Percentiles rank a stretch among this genome's conserved stretches.
phyloP scores from a whole-genome alignment of 2,113 vertebrate genomes.

The Cynocephalus volans region DNA sequence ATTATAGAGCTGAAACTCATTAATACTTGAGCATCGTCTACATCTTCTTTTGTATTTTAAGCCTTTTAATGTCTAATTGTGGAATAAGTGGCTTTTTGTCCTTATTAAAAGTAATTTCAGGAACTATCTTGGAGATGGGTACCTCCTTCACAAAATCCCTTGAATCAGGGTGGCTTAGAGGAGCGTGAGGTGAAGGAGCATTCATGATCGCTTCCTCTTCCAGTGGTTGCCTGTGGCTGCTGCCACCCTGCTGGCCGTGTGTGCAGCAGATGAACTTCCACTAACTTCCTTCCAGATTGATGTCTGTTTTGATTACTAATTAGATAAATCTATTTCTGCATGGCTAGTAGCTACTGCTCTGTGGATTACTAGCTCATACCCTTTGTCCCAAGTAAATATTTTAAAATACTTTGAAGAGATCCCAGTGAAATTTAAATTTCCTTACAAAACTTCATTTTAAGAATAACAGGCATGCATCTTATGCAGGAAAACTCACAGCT shows the following conservation, averaged over 20 bases:
- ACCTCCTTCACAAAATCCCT: neutral
- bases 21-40: neutral
- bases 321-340: neutral
- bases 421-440: constrained; percentile 28
- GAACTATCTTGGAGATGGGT: neutral
- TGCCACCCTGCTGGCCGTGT: neutral
- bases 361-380: neutral
- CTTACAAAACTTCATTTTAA: constrained; percentile 23
- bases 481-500: neutral
- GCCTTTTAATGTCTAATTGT: constrained; percentile 31
- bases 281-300: neutral
- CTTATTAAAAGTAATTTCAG: constrained; percentile 18
- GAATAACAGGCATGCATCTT: neutral
- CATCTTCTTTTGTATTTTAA: neutral
- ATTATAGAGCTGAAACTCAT: neutral
- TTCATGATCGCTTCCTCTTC: neutral
- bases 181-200: neutral
- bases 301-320: constrained; percentile 31
- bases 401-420: constrained; percentile 28
- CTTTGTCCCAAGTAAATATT: constrained; percentile 34
- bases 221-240: neutral
- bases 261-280: neutral
- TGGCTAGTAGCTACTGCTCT: neutral
- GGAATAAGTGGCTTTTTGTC: neutral
- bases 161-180: neutral